Conservation (phyloP, 1,140 invertebrate species). For the Acromyrmex echinatior region DNA sequence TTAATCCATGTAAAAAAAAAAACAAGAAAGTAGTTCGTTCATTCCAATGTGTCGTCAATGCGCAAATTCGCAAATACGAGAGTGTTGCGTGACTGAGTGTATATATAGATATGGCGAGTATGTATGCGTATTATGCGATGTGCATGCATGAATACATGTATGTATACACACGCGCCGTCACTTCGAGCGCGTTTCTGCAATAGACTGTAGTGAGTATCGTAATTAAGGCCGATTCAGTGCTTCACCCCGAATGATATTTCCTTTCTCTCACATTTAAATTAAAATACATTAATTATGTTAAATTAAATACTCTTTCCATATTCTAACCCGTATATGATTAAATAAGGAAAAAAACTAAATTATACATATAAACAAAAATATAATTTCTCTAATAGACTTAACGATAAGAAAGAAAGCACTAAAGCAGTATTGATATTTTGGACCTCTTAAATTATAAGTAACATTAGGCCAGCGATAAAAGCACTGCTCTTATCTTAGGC, state of each 20-base stretch:
- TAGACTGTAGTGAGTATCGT: slow-evolving; percentile 37
- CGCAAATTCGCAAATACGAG: slow-evolving; percentile 23
- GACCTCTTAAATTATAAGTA: slow-evolving; percentile 25
- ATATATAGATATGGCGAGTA: not conserved
- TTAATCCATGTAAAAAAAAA: not conserved
- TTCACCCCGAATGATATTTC: not conserved
- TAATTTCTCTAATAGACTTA: slow-evolving; percentile 21
- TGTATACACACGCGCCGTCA: slow-evolving; percentile 37
- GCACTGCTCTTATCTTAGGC: slow-evolving; percentile 27
- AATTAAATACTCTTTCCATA: slow-evolving; percentile 25
- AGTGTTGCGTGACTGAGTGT: slow-evolving; percentile 24
- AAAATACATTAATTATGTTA: slow-evolving; percentile 3
- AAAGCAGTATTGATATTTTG: slow-evolving; percentile 20
- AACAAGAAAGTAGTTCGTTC: not conserved
- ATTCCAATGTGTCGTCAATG: slow-evolving; percentile 13
- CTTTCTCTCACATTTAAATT: not conserved
- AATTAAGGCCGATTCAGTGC: slow-evolving; percentile 57
- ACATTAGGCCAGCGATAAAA: slow-evolving; percentile 54
- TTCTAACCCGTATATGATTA: not conserved
- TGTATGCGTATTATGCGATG: not conserved
- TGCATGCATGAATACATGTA: slow-evolving; percentile 32
- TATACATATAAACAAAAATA: slow-evolving; percentile 23
- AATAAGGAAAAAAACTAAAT: not conserved
- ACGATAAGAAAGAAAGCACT: slow-evolving; percentile 14
- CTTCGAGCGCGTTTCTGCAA: slow-evolving; percentile 35